These are phyloP conservation scores for Cichlasoma orientale DNA, from an alignment of 2,797 vertebrate species.

Conservation along the genomic window DNA sequence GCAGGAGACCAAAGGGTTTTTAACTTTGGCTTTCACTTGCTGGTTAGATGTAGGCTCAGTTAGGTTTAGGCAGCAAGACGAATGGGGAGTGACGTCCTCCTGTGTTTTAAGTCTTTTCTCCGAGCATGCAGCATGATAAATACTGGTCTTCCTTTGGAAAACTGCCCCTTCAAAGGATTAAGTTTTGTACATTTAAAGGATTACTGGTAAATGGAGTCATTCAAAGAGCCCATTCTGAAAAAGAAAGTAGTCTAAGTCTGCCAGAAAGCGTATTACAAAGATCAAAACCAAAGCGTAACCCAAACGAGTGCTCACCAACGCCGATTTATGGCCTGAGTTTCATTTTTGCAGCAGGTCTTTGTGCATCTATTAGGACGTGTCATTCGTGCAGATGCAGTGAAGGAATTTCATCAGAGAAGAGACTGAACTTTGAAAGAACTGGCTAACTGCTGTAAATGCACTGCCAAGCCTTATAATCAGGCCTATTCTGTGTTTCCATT, in stretches of 20 bases:
- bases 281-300: background rate
- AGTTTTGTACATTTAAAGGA: background rate
- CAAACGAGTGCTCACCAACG: background rate
- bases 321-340: background rate
- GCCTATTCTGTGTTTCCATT: slow-evolving; percentile 44
- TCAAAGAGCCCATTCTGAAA: background rate
- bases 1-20: background rate
- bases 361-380: background rate
- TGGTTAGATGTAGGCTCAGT: background rate
- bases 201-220: background rate
- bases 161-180: background rate
- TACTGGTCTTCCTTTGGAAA: background rate
- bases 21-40: background rate
- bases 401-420: background rate
- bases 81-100: background rate
- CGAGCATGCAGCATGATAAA: accelerated
- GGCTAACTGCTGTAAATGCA: background rate
- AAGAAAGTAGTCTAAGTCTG: background rate
- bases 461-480: slow-evolving; percentile 5
- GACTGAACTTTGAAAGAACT: background rate
- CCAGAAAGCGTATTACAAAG: background rate
- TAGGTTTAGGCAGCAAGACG: background rate
- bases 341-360: background rate
- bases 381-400: background rate
- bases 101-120: background rate